Evolutionary conservation across 2,113 vertebrate species (phyloP).

Genomic region (Xenopus tropicalis): DNA sequence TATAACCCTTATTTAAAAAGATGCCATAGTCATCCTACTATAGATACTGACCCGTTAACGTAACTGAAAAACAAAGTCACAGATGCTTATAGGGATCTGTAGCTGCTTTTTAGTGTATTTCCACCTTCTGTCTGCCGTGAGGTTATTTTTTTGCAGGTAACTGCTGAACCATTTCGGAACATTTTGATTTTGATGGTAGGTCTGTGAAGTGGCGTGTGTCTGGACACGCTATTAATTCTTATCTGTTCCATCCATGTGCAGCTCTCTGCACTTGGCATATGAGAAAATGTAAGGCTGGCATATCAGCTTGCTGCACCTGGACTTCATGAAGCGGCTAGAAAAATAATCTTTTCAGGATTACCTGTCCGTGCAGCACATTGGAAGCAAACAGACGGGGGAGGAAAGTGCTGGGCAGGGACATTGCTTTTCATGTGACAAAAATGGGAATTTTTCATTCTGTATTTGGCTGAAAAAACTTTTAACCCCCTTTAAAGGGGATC

Average conservation of each 20-base stretch:
- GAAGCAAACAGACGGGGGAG: conserved; percentile 2
- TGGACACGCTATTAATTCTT: conserved; percentile 23
- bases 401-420: conserved; percentile 1
- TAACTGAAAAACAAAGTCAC: too few species aligned
- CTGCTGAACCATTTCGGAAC: conserved; percentile 9
- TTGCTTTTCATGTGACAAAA: conserved; percentile 2
- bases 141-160: conserved; percentile 19
- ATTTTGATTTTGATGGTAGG: background rate
- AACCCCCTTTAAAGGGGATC: too few species aligned
- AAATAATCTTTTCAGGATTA: conserved; percentile 14
- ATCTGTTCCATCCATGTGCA: conserved; percentile 22
- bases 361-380: conserved; percentile 15
- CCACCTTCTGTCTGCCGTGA: background rate
- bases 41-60: too few species aligned
- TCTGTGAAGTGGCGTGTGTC: conserved; percentile 12
- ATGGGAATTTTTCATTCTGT: conserved; percentile 6
- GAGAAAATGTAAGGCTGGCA: conserved; percentile 1
- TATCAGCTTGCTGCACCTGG: conserved; percentile 30
- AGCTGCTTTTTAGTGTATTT: too few species aligned
- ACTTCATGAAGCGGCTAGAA: background rate
- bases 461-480: background rate
- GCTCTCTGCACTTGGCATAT: background rate
- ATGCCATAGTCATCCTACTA: too few species aligned
- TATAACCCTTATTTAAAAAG: too few species aligned
- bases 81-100: too few species aligned